These are phyloP conservation scores for Cheilinus undulatus DNA, from an alignment of 2,113 vertebrate species.

Conservation along the genomic window DNA sequence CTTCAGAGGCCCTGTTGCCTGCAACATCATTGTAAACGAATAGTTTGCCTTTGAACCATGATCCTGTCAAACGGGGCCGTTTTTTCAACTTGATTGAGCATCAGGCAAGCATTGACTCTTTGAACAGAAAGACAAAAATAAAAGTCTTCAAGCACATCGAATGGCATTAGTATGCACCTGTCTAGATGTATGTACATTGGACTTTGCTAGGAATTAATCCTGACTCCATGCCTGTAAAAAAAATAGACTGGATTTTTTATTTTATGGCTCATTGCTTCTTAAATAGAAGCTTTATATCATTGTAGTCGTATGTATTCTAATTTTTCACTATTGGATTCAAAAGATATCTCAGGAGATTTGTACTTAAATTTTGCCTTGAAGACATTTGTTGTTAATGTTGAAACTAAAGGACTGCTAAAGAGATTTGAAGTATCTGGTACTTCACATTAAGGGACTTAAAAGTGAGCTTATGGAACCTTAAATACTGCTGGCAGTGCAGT, in stretches of 20 bases:
- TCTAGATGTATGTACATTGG: neutral
- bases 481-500: neutral
- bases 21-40: constrained; percentile 53
- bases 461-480: neutral
- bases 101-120: neutral
- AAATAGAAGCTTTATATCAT: neutral
- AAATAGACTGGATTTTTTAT: neutral
- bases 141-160: neutral
- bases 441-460: neutral
- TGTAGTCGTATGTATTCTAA: neutral
- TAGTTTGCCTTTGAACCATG: constrained; percentile 11
- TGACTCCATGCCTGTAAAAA: neutral
- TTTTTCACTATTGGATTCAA: neutral
- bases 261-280: neutral
- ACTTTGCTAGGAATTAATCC: neutral
- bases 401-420: neutral
- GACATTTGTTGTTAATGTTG: neutral
- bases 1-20: constrained; percentile 77
- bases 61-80: neutral
- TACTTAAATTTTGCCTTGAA: too few species aligned
- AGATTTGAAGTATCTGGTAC: neutral
- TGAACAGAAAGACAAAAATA: neutral
- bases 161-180: too few species aligned
- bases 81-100: neutral
- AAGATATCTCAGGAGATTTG: too few species aligned